Base-by-base conservation (phyloP, 2,113 vertebrate species). In the Petaurus breviceps region DNA sequence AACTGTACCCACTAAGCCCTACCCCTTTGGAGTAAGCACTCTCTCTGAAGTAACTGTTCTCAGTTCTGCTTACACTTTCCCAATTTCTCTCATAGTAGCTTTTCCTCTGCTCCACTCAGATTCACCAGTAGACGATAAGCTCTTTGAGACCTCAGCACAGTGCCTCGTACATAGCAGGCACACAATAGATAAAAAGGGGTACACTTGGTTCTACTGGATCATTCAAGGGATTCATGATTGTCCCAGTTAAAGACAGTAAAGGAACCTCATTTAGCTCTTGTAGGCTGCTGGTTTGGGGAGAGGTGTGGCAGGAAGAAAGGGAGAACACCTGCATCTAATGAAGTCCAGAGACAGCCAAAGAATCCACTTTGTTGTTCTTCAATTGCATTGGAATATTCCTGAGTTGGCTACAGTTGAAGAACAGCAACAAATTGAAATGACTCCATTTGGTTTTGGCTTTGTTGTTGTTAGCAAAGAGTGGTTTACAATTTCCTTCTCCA, bases 231-330 rank as follows among this genome's bases (percentile, higher is more conserved):
- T 84, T 43, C 68, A 43, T 84, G 68, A 84, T 43, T 8, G n/a
- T n/a, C 14, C 37, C 37, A 16, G 16, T 43, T 84, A 43, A 37
- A 68, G n/a, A 43, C n/a, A 84, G 19, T 22, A 2, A 2, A 43
- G 28, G 23, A 90, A 3, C 2, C 1, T 50, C n/a, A 46, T 84
- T 3, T 26, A 93, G 51, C 16, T 49, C 47, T 94, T 46, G 10
- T 1, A 43, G 90, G 92, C 12, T 6, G 16, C 0, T 0, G 25
- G 28, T 55, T 51, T 22, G 14, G 28, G 11, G 23, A 28, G 84
- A 93, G 49, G 31, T 49, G 37, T 51, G 31, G 54, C 23, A 92
- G n/a, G 52, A 10, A 8, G 50, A 91, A 43, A 46, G 55, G 25
- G 91, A 93, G 68, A 43, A 23, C 19, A 43, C n/a, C 2, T 22